Conservation (phyloP, 1,140 invertebrate species). For the Pachypeltis micranthus region DNA sequence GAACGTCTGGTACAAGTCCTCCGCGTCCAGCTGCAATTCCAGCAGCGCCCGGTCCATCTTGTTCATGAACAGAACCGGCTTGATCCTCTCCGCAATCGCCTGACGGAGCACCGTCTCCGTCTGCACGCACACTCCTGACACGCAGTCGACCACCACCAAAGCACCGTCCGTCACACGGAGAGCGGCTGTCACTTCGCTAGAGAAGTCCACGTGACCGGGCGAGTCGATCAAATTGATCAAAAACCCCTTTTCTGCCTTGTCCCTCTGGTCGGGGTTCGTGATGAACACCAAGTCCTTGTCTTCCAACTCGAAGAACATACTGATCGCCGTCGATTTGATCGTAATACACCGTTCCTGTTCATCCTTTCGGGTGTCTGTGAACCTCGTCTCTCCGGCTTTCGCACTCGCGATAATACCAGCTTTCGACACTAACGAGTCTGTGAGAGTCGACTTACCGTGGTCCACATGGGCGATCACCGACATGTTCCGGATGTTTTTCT, state of each 20-base stretch:
- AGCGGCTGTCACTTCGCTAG: slow-evolving; percentile 96
- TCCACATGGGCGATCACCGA: slow-evolving; percentile 99
- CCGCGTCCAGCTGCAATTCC: slow-evolving; percentile 87
- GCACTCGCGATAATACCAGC: slow-evolving; percentile 98
- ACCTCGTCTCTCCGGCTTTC: slow-evolving; percentile 96
- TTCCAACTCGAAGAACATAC: slow-evolving; percentile 93
- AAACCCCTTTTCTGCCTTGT: slow-evolving; percentile 86
- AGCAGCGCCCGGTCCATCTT: slow-evolving; percentile 98
- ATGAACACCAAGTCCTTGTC: slow-evolving; percentile 88
- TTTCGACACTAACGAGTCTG: slow-evolving; percentile 97
- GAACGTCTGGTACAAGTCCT: slow-evolving; percentile 98
- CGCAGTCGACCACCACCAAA: slow-evolving; percentile 98
- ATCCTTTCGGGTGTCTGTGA: slow-evolving; percentile 98
- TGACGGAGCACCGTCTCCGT: slow-evolving; percentile 98
- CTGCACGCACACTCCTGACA: slow-evolving; percentile 98
- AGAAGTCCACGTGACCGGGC: slow-evolving; percentile 99
- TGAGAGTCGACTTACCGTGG: slow-evolving; percentile 99
- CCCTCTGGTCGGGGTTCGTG: slow-evolving; percentile 73
- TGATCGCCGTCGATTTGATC: slow-evolving; percentile 99
- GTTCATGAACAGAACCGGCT: slow-evolving; percentile 99
- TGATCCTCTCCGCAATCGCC: slow-evolving; percentile 96
- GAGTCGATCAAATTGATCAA: slow-evolving; percentile 99
- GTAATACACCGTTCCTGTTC: slow-evolving; percentile 99
- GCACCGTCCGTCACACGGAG: slow-evolving; percentile 98
- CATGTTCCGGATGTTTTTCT: slow-evolving; percentile 99